Conservation (phyloP, 1,140 invertebrate species). For the Drosophila tsacasi region DNA sequence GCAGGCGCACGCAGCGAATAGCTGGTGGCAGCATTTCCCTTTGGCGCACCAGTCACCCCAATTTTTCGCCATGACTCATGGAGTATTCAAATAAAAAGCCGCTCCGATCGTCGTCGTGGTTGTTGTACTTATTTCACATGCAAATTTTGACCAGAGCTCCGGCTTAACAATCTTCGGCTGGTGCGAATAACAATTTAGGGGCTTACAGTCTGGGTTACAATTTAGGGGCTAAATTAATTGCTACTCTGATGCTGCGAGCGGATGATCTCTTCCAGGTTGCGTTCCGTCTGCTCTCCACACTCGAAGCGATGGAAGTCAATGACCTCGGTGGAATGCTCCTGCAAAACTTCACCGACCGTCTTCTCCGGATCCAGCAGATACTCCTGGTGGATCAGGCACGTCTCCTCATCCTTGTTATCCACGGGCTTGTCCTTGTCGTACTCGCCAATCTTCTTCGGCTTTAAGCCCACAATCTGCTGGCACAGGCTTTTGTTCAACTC, state of each 20-base stretch:
- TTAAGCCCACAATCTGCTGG: slow-evolving; percentile 97
- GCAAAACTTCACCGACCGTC: slow-evolving; percentile 91
- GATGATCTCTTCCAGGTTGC: slow-evolving; percentile 60
- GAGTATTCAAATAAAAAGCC: slow-evolving; percentile 32
- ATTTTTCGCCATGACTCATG: slow-evolving; percentile 61
- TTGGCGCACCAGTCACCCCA: slow-evolving; percentile 40
- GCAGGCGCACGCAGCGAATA: slow-evolving; percentile 39
- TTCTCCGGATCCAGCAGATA: slow-evolving; percentile 92
- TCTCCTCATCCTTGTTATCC: slow-evolving; percentile 89
- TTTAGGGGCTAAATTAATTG: slow-evolving; percentile 44
- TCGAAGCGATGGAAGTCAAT: slow-evolving; percentile 95
- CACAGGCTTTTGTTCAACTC: slow-evolving; percentile 91
- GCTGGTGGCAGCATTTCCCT: slow-evolving; percentile 19
- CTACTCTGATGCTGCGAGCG: slow-evolving; percentile 60
- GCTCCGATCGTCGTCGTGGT: slow-evolving; percentile 23
- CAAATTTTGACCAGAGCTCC: slow-evolving; percentile 38
- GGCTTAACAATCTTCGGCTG: slow-evolving; percentile 36
- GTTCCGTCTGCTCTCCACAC: slow-evolving; percentile 88
- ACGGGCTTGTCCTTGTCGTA: slow-evolving; percentile 88
- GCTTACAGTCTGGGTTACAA: slow-evolving; percentile 27
- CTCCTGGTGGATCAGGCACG: slow-evolving; percentile 93
- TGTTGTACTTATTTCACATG: slow-evolving; percentile 44
- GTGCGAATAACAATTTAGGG: slow-evolving; percentile 53
- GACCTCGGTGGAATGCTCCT: slow-evolving; percentile 89
- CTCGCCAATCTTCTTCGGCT: slow-evolving; percentile 92